A percentile compares a stretch with the other conserved stretches of the same genome.
Evolutionary conservation across 1,140 invertebrate species (phyloP).

Genomic region (Lycorma delicatula): DNA sequence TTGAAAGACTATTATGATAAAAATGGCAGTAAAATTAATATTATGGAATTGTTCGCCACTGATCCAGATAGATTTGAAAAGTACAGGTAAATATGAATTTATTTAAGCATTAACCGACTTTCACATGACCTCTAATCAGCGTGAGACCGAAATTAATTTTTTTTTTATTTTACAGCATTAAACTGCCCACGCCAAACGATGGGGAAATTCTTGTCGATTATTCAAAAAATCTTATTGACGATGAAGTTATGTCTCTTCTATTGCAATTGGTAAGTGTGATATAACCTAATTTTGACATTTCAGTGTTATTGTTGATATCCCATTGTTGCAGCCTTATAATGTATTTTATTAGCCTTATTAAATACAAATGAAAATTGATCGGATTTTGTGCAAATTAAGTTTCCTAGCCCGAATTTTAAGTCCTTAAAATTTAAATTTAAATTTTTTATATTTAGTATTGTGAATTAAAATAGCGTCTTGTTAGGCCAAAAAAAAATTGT

Average conservation of each 20-base stretch:
- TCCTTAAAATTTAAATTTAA: not conserved
- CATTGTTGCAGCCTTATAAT: not conserved
- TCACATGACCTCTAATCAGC: slow-evolving; percentile 4
- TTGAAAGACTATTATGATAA: slow-evolving; percentile 60
- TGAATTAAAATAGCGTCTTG: too few species aligned
- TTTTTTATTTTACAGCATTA: slow-evolving; percentile 50
- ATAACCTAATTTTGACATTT: not conserved
- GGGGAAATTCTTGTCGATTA: slow-evolving; percentile 88
- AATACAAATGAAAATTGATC: not conserved
- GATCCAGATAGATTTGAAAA: slow-evolving; percentile 70
- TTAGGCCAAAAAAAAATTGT: too few species aligned
- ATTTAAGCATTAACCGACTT: slow-evolving; percentile 26
- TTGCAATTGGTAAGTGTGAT: slow-evolving; percentile 58
- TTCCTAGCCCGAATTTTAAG: not conserved
- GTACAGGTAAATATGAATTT: slow-evolving; percentile 54
- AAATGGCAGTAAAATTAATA: slow-evolving; percentile 60
- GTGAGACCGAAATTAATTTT: slow-evolving; percentile 5
- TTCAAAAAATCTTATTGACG: slow-evolving; percentile 91
- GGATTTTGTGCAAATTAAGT: not conserved
- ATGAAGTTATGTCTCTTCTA: slow-evolving; percentile 63
- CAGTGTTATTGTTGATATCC: not conserved
- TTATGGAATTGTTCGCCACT: slow-evolving; percentile 63
- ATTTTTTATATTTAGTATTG: not conserved
- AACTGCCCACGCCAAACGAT: slow-evolving; percentile 66
- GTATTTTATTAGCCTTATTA: not conserved